Base-by-base conservation (phyloP, 2,113 vertebrate species). In the Fulmarus glacialis region DNA sequence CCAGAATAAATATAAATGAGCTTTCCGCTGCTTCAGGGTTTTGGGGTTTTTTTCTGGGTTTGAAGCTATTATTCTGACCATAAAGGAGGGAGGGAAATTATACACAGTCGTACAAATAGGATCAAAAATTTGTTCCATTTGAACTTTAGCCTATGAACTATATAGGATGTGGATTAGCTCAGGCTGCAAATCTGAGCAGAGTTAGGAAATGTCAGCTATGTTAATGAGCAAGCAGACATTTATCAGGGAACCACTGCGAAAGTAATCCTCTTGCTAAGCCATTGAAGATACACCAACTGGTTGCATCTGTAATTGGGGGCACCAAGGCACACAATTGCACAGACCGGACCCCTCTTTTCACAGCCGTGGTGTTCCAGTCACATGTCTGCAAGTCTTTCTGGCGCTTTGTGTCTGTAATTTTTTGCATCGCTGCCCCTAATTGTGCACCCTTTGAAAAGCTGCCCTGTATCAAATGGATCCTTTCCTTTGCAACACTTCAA, bases 131-230 rank as follows among this genome's bases (percentile, higher is more conserved):
- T 71, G 5, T 78, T 94, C 55, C 50, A 26, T 94, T 87, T 96
- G 81, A 94, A 89, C 87, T 95, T 96, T 3, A 8, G 56, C 87
- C 72, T 82, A 5, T 66, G 81, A 93, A 70, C 62, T 91, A 85
- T 73, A 87, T 42, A 58, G 23, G n/a, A 48, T 43, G 29, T 4
- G 23, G 80, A 63, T 77, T 73, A 94, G 32, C 73, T 80, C 58
- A 63, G 66, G 32, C 81, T 88, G 29, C 32, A 55, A 52, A 91
- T 72, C 30, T 75, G 43, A 91, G 63, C 12, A 58, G 75, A 83
- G 63, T 45, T 77, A 75, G 52, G 78, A 94, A 80, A 87, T 64
- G 63, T 67, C 82, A 82, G 34, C 30, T 82, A 12, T 90, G 81
- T 62, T 89, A 94, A 91, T 4, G 3, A 91, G 70, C 36, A 47